Evolutionary conservation across 37 sponge, comb jelly and placozoan species (phyloP), one percentile per base, ranked within the genome.

Genomic region (Spongilla lacustris): DNA sequence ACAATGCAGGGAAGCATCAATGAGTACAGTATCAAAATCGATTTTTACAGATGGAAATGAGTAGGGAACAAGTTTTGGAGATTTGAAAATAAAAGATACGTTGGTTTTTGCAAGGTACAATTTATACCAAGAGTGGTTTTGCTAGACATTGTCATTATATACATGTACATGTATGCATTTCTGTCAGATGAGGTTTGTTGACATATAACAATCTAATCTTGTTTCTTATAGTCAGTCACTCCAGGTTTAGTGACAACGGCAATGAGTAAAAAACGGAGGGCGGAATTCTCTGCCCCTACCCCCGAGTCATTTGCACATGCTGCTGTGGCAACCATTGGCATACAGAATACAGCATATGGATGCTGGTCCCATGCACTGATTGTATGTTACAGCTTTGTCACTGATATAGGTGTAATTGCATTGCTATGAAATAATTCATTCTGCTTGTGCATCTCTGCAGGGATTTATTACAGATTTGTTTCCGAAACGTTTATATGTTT

Each of bases 251-350:
- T 92, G 69, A 83, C 79, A 67, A 92, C 89, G 17, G 41, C 73
- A 66, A 81, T 92, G 89, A 81, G 73, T 80, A 73, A 76, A 17
- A 81, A 79, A 0, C 24, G 73, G 1, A 33, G 72, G 4, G 35
- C 83, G 3, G 24, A n/a, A 21, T 75, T 78, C 41, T 69, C 9
- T 11, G 78, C 82, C 69, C 82, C 93, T 28, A 6, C 66, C 27
- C 79, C 93, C n/a, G 67, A 14, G 17, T 17, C 69, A 14, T 89
- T 38, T 48, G 79, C 85, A 0, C 41, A 41, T 21, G 66, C 75
- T 29, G 93, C 93, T 41, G 77, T 92, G 38, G 86, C 85, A 9
- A 92, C 93, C 34, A 85, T 92, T 66, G 93, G 93, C 8, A 70
- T 92, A 58, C 71, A 78, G 68, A 35, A 41, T 31, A 24, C 32